phyloP scores from a whole-genome alignment of 2,113 vertebrate genomes.

The Neotoma lepida region DNA sequence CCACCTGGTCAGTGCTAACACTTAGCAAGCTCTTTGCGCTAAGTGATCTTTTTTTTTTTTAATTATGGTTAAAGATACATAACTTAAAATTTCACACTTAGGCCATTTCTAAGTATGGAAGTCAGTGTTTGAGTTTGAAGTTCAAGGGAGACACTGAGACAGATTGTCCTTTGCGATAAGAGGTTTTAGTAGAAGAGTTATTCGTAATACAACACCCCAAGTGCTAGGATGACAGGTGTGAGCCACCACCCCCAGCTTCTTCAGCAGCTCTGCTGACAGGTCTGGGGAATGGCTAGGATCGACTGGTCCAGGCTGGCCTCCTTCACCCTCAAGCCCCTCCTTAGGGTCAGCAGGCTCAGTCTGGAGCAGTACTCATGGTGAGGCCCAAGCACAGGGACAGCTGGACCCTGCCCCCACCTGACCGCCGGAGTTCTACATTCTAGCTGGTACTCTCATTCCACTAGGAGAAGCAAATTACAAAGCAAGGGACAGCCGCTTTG shows the following conservation, averaged over 20 bases:
- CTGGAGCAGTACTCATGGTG: neutral
- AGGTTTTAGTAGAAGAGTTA: neutral
- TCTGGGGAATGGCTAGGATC: neutral
- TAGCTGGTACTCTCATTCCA: neutral
- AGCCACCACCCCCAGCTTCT: neutral
- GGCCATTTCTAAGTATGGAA: neutral
- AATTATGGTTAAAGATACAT: neutral
- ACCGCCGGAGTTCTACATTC: neutral
- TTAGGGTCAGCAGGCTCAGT: neutral
- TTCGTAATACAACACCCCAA: neutral
- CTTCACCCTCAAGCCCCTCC: neutral
- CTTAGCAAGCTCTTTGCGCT: neutral
- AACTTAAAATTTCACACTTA: neutral
- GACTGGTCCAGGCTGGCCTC: neutral
- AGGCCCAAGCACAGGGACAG: neutral
- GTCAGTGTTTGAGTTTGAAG: neutral
- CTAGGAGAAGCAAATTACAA: neutral
- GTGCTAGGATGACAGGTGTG: neutral
- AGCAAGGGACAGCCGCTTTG: neutral
- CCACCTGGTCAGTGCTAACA: neutral
- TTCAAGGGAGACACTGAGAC: neutral
- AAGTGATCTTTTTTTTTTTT: neutral
- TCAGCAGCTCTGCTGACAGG: accelerated
- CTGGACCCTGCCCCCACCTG: neutral
- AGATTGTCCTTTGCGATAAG: neutral